A percentile compares a stretch with the other conserved stretches of the same genome.
phyloP scores from a whole-genome alignment of 2,113 vertebrate species.

The Cinclus mexicanus region DNA sequence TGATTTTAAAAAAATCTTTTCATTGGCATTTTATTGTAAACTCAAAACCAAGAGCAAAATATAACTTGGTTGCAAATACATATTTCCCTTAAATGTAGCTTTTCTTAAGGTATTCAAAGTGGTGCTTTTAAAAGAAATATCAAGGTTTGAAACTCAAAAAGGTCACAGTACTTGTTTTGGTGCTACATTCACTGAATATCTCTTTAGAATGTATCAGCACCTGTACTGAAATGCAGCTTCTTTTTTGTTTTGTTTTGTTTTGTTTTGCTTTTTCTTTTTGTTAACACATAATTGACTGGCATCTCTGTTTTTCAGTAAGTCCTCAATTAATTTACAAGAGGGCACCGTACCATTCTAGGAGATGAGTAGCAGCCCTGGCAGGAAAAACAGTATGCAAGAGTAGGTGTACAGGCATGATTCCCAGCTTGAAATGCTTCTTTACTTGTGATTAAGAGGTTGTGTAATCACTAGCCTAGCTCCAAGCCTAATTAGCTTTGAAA shows the following conservation, averaged over 20 bases:
- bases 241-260: neutral
- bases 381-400: neutral
- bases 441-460: neutral
- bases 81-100: neutral
- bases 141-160: neutral
- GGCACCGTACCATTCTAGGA: neutral
- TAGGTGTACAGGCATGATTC: neutral
- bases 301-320: neutral
- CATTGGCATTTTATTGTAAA: neutral
- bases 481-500: neutral
- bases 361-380: neutral
- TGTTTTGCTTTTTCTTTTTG: neutral
- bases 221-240: neutral
- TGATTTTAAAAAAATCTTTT: neutral
- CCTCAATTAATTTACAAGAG: neutral
- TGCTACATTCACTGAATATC: neutral
- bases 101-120: neutral
- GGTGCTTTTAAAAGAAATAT: neutral
- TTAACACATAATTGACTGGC: neutral
- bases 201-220: neutral
- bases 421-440: slow-evolving; percentile 19
- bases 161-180: neutral
- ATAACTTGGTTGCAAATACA: neutral
- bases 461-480: slow-evolving; percentile 7
- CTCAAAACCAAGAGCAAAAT: neutral